Conservation (phyloP, 2,888 invertebrate genomes). For the Bellardia bayeri region DNA sequence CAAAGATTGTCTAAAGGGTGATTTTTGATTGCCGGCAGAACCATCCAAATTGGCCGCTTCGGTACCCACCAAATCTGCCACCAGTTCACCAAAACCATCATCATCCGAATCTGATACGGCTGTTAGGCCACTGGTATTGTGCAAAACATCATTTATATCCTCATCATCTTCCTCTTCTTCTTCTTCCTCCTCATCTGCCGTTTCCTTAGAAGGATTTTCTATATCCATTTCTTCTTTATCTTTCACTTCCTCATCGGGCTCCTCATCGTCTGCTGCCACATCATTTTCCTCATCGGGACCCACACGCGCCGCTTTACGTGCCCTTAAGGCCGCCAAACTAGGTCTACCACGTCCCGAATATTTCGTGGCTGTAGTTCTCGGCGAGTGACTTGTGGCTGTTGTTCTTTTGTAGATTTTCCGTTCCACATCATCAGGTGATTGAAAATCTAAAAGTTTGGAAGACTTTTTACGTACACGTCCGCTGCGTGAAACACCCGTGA, state of each 20-base stretch:
- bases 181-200: slow-evolving; percentile 74
- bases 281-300: slow-evolving; percentile 70
- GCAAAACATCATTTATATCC: slow-evolving; percentile 57
- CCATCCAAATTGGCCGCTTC: slow-evolving; percentile 75
- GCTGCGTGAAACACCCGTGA: slow-evolving; percentile 94
- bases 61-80: slow-evolving; percentile 81
- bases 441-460: slow-evolving; percentile 96
- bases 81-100: slow-evolving; percentile 81
- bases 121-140: slow-evolving; percentile 63
- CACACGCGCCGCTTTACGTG: slow-evolving; percentile 13
- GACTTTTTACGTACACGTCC: slow-evolving; percentile 97
- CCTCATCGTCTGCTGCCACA: slow-evolving; percentile 73
- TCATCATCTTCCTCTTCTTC: slow-evolving; percentile 60
- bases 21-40: slow-evolving; percentile 77
- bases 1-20: slow-evolving; percentile 84
- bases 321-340: slow-evolving; percentile 74
- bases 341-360: slow-evolving; percentile 70
- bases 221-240: slow-evolving; percentile 64
- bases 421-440: slow-evolving; percentile 93
- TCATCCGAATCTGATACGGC: slow-evolving; percentile 76
- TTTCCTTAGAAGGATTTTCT: slow-evolving; percentile 74
- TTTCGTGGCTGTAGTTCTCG: slow-evolving; percentile 24
- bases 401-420: slow-evolving; percentile 76
- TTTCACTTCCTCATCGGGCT: slow-evolving; percentile 66
- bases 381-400: slow-evolving; percentile 38